A percentile compares a stretch with the other conserved stretches of the same genome.
Evolutionary conservation across 2,888 invertebrate genomes (phyloP).

Genomic region (Zele albiditarsus): DNA sequence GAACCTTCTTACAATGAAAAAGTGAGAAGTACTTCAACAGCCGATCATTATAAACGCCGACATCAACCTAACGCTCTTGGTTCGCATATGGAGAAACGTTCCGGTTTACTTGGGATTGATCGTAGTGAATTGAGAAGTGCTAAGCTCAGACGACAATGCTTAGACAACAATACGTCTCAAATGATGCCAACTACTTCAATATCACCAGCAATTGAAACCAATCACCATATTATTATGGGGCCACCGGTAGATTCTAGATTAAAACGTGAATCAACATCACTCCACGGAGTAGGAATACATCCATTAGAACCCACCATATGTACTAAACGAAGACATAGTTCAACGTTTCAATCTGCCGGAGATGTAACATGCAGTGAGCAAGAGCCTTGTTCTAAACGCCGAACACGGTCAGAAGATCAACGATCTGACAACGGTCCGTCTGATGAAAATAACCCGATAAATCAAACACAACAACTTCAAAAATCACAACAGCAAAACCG

Average conservation of each 20-base stretch:
- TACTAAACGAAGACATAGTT: conserved; percentile 61
- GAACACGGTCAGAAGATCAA: conserved; percentile 67
- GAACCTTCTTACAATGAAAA: neutral
- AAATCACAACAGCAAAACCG: conserved; percentile 44
- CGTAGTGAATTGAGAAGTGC: conserved; percentile 37
- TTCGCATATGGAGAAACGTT: conserved; percentile 24
- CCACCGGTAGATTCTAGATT: conserved; percentile 36
- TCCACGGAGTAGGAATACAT: conserved; percentile 9
- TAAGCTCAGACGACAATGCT: conserved; percentile 41
- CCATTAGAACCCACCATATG: conserved; percentile 20
- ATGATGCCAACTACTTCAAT: conserved; percentile 33
- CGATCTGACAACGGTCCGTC: conserved; percentile 65
- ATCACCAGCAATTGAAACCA: conserved; percentile 17
- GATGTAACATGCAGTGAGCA: conserved; percentile 41
- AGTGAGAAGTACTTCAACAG: neutral
- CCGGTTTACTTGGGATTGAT: neutral
- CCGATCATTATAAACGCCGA: neutral
- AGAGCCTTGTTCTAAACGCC: conserved; percentile 61
- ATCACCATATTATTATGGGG: conserved; percentile 31
- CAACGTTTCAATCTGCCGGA: conserved; percentile 56
- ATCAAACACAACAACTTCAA: conserved; percentile 59
- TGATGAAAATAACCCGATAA: conserved; percentile 73
- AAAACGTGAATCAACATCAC: conserved; percentile 37
- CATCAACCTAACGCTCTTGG: neutral
- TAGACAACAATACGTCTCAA: conserved; percentile 7